Evolutionary conservation across 2,888 invertebrate genomes (phyloP).

Genomic region (Dioctria linearis): DNA sequence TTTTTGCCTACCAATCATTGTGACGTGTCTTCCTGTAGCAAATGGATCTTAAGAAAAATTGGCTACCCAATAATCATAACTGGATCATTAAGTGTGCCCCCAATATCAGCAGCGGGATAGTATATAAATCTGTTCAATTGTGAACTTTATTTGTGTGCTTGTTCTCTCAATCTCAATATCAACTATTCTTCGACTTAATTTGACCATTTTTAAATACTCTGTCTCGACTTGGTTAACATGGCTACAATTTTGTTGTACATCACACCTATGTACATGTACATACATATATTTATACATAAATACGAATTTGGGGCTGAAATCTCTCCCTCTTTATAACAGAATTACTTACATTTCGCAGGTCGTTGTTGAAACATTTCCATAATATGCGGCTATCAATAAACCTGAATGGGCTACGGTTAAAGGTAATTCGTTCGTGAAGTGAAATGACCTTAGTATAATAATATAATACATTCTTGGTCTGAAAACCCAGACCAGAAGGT

Average conservation of each 20-base stretch:
- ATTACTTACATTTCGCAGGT: constrained; percentile 36
- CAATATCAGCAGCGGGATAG: constrained; percentile 7
- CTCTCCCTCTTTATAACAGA: neutral
- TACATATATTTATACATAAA: neutral
- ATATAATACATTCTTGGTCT: neutral
- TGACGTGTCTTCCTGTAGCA: neutral
- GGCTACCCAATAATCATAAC: neutral
- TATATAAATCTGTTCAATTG: constrained; percentile 38
- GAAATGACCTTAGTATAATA: neutral
- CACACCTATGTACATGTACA: neutral
- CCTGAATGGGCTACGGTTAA: constrained; percentile 19
- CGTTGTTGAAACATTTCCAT: constrained; percentile 28
- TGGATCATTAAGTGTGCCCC: neutral
- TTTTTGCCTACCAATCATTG: neutral
- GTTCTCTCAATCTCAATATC: neutral
- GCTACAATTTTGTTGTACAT: neutral
- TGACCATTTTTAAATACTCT: neutral
- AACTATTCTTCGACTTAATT: neutral
- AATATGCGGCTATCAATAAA: constrained; percentile 45
- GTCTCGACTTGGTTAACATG: neutral
- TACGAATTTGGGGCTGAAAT: neutral
- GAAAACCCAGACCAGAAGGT: neutral
- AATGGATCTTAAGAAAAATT: neutral
- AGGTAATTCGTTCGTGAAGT: constrained; percentile 26
- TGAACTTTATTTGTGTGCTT: constrained; percentile 39